Evolutionary conservation across 2,888 invertebrate genomes (phyloP), one percentile per base, ranked within the genome.

Genomic region (Latrodectus elegans): DNA sequence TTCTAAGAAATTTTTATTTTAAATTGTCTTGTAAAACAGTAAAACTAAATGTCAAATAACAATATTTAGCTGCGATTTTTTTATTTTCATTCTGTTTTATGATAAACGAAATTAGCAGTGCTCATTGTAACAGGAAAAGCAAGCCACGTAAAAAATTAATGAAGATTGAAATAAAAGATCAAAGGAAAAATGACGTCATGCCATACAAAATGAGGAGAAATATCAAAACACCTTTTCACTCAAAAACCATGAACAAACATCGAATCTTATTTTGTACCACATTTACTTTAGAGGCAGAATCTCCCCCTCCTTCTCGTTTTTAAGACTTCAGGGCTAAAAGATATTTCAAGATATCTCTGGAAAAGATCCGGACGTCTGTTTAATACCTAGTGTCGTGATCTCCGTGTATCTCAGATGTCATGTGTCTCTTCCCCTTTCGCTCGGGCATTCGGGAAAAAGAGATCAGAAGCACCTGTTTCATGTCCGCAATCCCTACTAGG

Each of bases 381-480:
- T 60, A 60, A 60, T 60, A 60, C 60, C 60, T n/a, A 60, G 55
- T 60, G 14, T 60, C 3, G 1, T 38, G 38, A 38, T 38, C 38
- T 38, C 38, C 12, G 12, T 15, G 60, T 60, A 60, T 60, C 60
- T 60, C 60, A 60, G 12, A 60, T 60, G 60, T 60, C 60, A 60
- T 6, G n/a, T 60, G 60, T 60, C 60, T n/a, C 14, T 60, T 60
- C 12, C 60, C 60, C 60, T 60, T 60, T 60, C 12, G 60, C 60
- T 15, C 60, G 60, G 60, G 60, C 60, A 60, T 15, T 15, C 12
- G n/a, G 60, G 12, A n/a, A 12, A n/a, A n/a, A 64, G 53, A 22
- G 78, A 78, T 81, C 81, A 74, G 26, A 15, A 52, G 53, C 81
- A 81, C 81, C 73, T 81, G 81, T 74, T 80, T 64, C 72, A 14